These are phyloP conservation scores for Magallana gigas DNA, from an alignment of 1,140 invertebrate species.

Conservation along the genomic window DNA sequence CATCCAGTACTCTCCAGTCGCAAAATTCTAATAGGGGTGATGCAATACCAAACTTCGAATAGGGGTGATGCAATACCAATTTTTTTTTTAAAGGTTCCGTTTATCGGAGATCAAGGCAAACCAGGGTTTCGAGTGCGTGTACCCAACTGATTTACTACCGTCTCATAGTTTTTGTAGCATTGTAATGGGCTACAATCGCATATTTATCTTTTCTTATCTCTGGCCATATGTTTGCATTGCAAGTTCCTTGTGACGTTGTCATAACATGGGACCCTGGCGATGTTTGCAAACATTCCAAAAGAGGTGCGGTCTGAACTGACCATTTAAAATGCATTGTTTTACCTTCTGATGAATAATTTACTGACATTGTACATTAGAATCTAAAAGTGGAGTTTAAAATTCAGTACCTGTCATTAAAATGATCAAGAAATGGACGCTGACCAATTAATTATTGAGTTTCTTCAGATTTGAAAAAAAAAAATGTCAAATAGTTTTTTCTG, in stretches of 20 bases:
- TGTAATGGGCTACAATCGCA: not conserved
- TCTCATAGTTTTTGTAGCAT: not conserved
- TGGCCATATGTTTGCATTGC: constrained; percentile 10
- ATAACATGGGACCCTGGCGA: not conserved
- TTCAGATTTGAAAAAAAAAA: no score
- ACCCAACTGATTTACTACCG: not conserved
- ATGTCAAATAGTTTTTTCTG: no score
- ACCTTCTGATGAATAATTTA: no score
- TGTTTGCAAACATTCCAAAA: constrained; percentile 13
- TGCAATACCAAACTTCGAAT: not conserved
- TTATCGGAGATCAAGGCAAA: not conserved
- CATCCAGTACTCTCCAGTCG: not conserved
- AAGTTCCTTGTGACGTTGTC: not conserved
- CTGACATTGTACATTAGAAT: no score
- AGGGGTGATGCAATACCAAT: not conserved
- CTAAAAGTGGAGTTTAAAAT: no score
- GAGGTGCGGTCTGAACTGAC: not conserved
- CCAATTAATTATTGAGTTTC: no score
- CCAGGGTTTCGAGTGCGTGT: not conserved
- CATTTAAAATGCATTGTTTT: no score
- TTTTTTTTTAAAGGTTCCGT: not conserved
- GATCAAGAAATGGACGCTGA: no score
- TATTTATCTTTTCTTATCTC: not conserved
- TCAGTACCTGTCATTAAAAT: no score
- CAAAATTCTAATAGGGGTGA: not conserved